These are phyloP conservation scores for Hafferia zeledoni DNA, from an alignment of 2,797 vertebrate genomes.

Conservation along the genomic window DNA sequence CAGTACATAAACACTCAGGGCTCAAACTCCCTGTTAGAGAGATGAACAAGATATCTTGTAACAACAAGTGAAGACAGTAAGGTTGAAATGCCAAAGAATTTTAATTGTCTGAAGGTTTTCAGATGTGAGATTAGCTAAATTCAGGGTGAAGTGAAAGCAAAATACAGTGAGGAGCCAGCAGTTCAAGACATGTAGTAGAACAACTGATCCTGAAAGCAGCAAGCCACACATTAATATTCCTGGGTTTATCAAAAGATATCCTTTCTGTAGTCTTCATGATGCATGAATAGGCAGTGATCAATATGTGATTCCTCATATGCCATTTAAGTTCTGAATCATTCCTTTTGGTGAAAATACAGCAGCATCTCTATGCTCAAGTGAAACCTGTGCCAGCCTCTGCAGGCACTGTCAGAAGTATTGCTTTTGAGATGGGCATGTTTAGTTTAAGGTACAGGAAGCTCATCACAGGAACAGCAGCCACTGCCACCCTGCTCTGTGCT, in stretches of 20 bases:
- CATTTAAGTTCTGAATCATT: not conserved
- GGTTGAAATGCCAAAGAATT: not conserved
- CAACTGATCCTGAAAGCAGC: not conserved
- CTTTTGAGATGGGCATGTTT: not conserved
- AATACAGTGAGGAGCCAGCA: not conserved
- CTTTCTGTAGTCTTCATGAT: not conserved
- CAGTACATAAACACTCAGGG: not conserved
- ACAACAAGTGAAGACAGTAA: not conserved
- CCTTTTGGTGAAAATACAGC: not conserved
- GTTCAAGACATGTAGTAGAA: not conserved
- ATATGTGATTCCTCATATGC: not conserved
- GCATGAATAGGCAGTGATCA: not conserved
- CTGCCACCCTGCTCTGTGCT: not conserved
- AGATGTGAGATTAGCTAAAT: not conserved
- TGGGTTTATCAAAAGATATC: not conserved
- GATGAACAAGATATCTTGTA: not conserved
- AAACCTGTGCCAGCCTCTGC: not conserved
- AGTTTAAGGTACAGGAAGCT: not conserved
- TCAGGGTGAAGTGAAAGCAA: not conserved
- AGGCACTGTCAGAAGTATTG: fast-evolving
- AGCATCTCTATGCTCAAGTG: not conserved
- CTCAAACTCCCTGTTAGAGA: not conserved
- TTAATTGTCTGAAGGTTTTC: not conserved
- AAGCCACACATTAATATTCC: not conserved
- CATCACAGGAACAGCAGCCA: not conserved